Evolutionary conservation across 2,888 invertebrate species (phyloP), one percentile per base, ranked within the genome.

Genomic region (Automeris io): DNA sequence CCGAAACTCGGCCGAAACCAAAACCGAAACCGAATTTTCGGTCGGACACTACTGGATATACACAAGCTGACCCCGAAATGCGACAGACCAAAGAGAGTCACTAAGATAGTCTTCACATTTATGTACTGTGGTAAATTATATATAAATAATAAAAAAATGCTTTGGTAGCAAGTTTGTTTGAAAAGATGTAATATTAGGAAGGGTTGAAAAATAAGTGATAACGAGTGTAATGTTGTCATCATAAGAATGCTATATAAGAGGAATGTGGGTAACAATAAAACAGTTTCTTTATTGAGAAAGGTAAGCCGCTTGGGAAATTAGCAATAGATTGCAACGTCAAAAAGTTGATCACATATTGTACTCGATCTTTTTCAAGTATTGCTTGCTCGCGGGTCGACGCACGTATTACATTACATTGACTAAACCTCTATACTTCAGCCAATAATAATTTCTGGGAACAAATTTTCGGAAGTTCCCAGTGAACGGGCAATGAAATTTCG

Each of bases 261-360:
- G 51, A 60, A 63, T 59, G 53, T 65, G 57, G 25, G 60, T 71
- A 75, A 76, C 73, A 75, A 74, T 77, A 73, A 76, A 75, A 70
- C 70, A 76, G 74, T 76, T 79, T 74, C 76, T 80, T 79, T 74
- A 79, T 77, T 76, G 69, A 61, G 62, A 67, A 70, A 76, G 77
- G 78, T 76, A 57, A 66, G 53, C 61, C 83, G 69, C 83, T 2
- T 29, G 82, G 83, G 83, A 82, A 83, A 83, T 83, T 82, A 82
- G 69, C 69, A 65, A 71, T 70, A 78, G 68, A 81, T 80, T 78
- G 78, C 73, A 71, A 74, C 75, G 70, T 81, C 79, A 79, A 77
- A 76, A 74, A 74, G 60, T 76, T 77, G 75, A 77, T 80, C 77
- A 77, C 73, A 77, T 72, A 78, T 76, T 75, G 75, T 77, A 63